These are phyloP conservation scores for Platycheirus albimanus DNA, from an alignment of 2,888 invertebrate species.

Conservation along the genomic window DNA sequence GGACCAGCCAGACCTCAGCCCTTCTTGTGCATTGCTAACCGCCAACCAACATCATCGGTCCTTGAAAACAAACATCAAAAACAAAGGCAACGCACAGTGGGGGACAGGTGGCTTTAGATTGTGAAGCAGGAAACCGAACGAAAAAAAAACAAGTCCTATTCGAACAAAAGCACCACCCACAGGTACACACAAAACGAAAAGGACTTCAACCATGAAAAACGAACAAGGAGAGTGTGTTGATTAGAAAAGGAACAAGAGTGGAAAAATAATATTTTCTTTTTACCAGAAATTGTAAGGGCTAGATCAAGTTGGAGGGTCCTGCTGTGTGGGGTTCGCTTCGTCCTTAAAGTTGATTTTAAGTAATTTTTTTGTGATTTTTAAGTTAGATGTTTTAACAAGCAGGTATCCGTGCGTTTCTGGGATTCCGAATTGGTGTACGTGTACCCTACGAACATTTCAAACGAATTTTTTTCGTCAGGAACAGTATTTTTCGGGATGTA, in stretches of 20 bases:
- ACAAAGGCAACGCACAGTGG: slow-evolving; percentile 37
- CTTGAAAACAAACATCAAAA: slow-evolving; percentile 44
- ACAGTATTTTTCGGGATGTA: too few species aligned
- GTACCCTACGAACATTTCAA: too few species aligned
- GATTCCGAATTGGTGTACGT: too few species aligned
- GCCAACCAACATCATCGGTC: slow-evolving; percentile 8
- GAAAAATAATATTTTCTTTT: neutral
- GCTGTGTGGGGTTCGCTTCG: neutral
- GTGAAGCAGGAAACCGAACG: slow-evolving; percentile 35
- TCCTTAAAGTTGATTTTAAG: neutral
- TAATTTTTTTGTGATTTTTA: too few species aligned
- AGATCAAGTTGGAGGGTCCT: neutral
- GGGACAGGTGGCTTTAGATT: slow-evolving; percentile 24
- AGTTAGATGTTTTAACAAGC: too few species aligned
- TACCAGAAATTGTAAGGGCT: neutral
- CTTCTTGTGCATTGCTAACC: neutral
- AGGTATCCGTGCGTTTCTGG: too few species aligned
- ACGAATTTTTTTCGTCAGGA: too few species aligned
- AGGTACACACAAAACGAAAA: slow-evolving; percentile 43
- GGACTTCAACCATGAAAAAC: slow-evolving; percentile 24
- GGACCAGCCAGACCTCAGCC: slow-evolving; percentile 8
- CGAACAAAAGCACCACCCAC: slow-evolving; percentile 47
- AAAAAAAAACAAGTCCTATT: slow-evolving; percentile 45
- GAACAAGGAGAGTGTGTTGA: slow-evolving; percentile 28
- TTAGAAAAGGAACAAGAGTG: slow-evolving; percentile 52